Evolutionary conservation across 2,888 invertebrate species (phyloP).

Genomic region (Athalia cordata): DNA sequence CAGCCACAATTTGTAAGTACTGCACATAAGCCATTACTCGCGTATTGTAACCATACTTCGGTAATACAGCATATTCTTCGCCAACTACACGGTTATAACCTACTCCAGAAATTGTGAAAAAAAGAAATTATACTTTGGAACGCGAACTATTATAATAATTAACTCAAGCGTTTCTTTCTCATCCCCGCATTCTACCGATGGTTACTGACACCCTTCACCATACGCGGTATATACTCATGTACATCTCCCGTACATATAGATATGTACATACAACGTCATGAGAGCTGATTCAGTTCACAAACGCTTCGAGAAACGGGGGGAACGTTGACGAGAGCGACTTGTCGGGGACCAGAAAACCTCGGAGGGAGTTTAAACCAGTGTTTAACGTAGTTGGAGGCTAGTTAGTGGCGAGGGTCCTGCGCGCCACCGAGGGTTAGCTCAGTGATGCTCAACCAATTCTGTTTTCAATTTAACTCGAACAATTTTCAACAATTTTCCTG

Average conservation of each 20-base stretch:
- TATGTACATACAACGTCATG: too few relatives aligned
- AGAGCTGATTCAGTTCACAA: neutral
- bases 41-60: too few relatives aligned
- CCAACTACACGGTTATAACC: neutral
- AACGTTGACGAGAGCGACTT: constrained; percentile 34
- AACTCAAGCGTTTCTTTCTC: constrained; percentile 19
- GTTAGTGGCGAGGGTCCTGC: constrained; percentile 60
- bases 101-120: too few relatives aligned
- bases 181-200: constrained; percentile 2
- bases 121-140: neutral
- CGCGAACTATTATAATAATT: constrained; percentile 8
- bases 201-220: constrained; percentile 17
- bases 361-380: constrained; percentile 66
- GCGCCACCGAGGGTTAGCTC: constrained; percentile 52
- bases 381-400: constrained; percentile 68
- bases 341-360: constrained; percentile 43
- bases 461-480: neutral
- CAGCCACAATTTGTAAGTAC: constrained; percentile 38
- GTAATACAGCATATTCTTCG: neutral
- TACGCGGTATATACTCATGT: constrained; percentile 10
- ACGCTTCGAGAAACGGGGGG: constrained; percentile 19
- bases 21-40: constrained; percentile 1
- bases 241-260: neutral
- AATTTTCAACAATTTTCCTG: constrained; percentile 6
- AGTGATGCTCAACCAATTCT: constrained; percentile 58